Conservation (phyloP, 2,113 vertebrate species). For the Galemys pyrenaicus region DNA sequence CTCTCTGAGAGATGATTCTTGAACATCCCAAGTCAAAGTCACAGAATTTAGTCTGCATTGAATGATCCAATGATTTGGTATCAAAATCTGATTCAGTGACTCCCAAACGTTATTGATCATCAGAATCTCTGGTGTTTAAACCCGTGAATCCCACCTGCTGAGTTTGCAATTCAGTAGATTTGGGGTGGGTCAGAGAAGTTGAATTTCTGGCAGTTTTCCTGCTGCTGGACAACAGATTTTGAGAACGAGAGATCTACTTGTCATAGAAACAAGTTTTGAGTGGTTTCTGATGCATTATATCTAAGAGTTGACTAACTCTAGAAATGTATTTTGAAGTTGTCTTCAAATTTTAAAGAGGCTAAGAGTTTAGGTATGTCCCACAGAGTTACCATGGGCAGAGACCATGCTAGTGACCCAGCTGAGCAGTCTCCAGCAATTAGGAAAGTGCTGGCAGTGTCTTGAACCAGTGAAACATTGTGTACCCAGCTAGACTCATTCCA, state of each 20-base stretch:
- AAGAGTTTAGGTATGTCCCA: not conserved
- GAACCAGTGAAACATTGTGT: no score
- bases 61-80: not conserved
- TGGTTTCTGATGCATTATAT: not conserved
- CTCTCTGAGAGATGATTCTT: not conserved
- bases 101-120: not conserved
- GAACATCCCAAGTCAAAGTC: not conserved
- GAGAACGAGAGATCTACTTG: not conserved
- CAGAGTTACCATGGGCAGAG: not conserved
- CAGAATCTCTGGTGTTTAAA: no score
- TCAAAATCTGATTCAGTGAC: not conserved
- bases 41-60: not conserved
- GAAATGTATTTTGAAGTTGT: not conserved
- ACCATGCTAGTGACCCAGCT: not conserved
- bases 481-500: not conserved
- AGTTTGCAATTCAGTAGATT: not conserved
- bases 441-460: no score
- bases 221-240: not conserved
- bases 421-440: not conserved
- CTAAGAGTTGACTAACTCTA: not conserved
- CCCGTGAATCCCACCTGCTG: not conserved
- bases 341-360: not conserved
- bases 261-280: not conserved
- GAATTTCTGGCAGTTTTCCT: not conserved
- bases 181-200: not conserved